phyloP scores from a whole-genome alignment of 2,888 invertebrate genomes.

The Cinara cedri region DNA sequence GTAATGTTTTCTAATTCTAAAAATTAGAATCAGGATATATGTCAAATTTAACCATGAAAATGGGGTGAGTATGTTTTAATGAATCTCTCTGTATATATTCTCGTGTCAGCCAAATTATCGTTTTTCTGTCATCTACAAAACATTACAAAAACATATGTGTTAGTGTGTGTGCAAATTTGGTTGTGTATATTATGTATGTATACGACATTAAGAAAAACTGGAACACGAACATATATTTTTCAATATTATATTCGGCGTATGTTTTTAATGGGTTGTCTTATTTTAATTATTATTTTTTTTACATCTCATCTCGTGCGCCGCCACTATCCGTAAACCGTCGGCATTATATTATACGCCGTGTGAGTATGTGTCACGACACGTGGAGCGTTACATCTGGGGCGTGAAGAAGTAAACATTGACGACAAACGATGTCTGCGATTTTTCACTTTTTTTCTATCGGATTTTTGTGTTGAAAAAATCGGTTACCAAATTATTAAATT shows the following conservation, averaged over 20 bases:
- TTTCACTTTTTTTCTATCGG: neutral
- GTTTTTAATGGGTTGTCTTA: conserved; percentile 31
- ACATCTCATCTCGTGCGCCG: neutral
- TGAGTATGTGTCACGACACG: neutral
- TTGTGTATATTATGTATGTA: no score
- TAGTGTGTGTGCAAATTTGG: neutral
- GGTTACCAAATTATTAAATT: neutral
- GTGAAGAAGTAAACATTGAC: conserved; percentile 39
- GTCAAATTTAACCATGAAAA: no score
- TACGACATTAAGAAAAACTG: neutral
- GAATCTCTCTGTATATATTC: no score
- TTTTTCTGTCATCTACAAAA: neutral
- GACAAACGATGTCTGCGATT: neutral
- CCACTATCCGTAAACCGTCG: neutral
- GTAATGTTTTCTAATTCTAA: no score
- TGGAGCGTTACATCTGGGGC: conserved; percentile 21
- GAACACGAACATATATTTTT: conserved; percentile 1
- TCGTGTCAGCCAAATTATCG: neutral
- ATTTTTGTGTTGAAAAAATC: neutral
- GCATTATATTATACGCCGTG: conserved; percentile 2
- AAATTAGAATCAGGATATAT: no score
- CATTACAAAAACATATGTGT: neutral
- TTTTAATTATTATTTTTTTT: conserved; percentile 14
- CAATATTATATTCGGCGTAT: neutral
- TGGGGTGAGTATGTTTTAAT: no score